Evolutionary conservation across 2,113 vertebrate genomes (phyloP).

Genomic region (Dendropsophus ebraccatus): DNA sequence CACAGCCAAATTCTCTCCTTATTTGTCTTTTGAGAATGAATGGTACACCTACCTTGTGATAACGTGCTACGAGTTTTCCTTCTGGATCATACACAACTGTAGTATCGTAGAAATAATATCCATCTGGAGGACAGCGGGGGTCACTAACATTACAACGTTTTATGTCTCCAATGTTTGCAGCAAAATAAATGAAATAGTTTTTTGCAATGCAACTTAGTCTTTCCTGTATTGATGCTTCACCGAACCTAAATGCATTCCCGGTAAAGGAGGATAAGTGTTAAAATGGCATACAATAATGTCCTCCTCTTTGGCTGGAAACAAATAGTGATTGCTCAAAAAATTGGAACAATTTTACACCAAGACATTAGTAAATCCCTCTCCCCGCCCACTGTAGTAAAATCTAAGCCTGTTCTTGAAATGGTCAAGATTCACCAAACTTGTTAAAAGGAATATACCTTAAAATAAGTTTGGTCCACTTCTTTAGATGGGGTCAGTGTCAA

Average conservation of each 20-base stretch:
- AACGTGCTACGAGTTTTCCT: slow-evolving; percentile 66
- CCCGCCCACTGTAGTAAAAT: too few relatives aligned
- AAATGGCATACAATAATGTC: not conserved
- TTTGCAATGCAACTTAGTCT: slow-evolving; percentile 68
- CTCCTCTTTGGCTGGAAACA: too few relatives aligned
- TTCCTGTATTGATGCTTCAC: slow-evolving; percentile 58
- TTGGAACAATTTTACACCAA: too few relatives aligned
- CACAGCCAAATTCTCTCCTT: not conserved
- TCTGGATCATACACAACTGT: slow-evolving; percentile 65
- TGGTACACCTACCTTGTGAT: slow-evolving; percentile 66
- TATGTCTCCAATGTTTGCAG: slow-evolving; percentile 67
- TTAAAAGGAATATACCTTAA: too few relatives aligned
- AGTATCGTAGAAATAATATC: slow-evolving; percentile 66
- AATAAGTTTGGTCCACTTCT: too few relatives aligned
- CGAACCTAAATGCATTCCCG: slow-evolving; percentile 61
- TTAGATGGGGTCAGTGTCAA: too few relatives aligned
- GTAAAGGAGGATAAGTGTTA: not conserved
- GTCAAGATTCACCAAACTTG: too few relatives aligned
- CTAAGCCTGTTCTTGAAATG: too few relatives aligned
- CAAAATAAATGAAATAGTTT: slow-evolving; percentile 63
- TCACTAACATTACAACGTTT: slow-evolving; percentile 62
- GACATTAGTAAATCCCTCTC: too few relatives aligned
- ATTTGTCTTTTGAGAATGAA: not conserved
- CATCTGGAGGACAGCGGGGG: slow-evolving; percentile 61
- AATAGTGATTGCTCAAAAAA: too few relatives aligned